phyloP scores from a whole-genome alignment of 2,888 invertebrate genomes.

The Melanostoma mellinum region DNA sequence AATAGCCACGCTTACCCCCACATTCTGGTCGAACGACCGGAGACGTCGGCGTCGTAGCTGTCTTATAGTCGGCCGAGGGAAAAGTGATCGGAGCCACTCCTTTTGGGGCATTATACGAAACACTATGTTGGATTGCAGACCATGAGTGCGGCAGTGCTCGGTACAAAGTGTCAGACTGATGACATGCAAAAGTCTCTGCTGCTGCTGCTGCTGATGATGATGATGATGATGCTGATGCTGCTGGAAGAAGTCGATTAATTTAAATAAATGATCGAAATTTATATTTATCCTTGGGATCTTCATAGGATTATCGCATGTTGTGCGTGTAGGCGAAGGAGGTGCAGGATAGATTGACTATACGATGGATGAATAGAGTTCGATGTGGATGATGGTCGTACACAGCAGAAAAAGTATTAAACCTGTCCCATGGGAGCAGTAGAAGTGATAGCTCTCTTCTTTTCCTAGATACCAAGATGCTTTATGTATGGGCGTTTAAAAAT shows the following conservation, averaged over 20 bases:
- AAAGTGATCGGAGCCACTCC: constrained; percentile 64
- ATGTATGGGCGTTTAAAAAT: constrained; percentile 50
- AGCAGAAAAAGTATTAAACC: constrained; percentile 16
- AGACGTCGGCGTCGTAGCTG: neutral
- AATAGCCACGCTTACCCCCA: constrained; percentile 67
- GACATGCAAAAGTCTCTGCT: constrained; percentile 62
- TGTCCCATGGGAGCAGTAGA: constrained; percentile 20
- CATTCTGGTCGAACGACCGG: constrained; percentile 30
- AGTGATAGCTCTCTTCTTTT: constrained; percentile 24
- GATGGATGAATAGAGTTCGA: constrained; percentile 43
- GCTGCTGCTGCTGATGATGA: constrained; percentile 26
- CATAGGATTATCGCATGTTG: constrained; percentile 53
- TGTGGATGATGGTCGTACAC: constrained; percentile 27
- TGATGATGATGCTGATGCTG: constrained; percentile 4
- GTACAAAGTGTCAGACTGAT: constrained; percentile 67
- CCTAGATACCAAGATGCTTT: neutral
- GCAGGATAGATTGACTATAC: constrained; percentile 26
- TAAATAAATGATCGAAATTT: constrained; percentile 72
- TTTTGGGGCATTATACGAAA: constrained; percentile 51
- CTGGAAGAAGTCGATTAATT: constrained; percentile 64
- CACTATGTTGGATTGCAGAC: constrained; percentile 10
- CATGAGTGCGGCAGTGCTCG: constrained; percentile 13
- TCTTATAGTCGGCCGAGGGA: neutral
- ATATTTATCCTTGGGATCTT: constrained; percentile 69
- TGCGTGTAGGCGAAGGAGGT: constrained; percentile 36